Conservation (phyloP, 2,113 vertebrate genomes). For the Athene noctua region DNA sequence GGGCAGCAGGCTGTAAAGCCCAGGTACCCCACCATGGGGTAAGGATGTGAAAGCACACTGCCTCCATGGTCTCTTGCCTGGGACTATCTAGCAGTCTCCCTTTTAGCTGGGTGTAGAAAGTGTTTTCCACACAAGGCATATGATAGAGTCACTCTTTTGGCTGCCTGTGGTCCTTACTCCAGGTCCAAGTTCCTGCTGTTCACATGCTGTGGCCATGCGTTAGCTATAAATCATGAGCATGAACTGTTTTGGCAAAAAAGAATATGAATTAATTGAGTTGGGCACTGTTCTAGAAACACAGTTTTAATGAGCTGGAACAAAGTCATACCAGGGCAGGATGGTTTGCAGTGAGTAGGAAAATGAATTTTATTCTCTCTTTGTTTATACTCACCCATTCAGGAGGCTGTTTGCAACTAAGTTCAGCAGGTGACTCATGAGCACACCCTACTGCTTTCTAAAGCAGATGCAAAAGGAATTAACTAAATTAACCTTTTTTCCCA, state of each 20-base stretch:
- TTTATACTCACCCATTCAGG: neutral
- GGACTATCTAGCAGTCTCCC: neutral
- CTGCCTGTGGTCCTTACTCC: neutral
- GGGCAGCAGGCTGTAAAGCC: neutral
- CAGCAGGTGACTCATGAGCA: neutral
- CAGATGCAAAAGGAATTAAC: neutral
- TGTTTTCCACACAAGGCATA: neutral
- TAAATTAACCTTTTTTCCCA: neutral
- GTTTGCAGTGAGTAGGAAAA: conserved; percentile 2
- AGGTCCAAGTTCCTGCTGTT: neutral
- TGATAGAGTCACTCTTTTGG: neutral
- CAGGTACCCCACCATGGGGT: neutral
- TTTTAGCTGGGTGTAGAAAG: neutral
- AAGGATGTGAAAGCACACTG: rapidly evolving
- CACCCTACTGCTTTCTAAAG: conserved; percentile 9
- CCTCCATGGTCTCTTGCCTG: neutral
- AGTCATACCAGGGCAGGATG: neutral
- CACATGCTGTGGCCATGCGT: rapidly evolving
- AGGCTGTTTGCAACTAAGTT: neutral
- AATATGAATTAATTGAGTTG: neutral
- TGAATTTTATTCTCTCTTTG: neutral
- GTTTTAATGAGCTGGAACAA: conserved; percentile 48
- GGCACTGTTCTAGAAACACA: neutral
- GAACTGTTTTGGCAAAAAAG: neutral
- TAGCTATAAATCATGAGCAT: neutral